Conservation (phyloP, 2,113 vertebrate genomes). For the Zapornia atra region DNA sequence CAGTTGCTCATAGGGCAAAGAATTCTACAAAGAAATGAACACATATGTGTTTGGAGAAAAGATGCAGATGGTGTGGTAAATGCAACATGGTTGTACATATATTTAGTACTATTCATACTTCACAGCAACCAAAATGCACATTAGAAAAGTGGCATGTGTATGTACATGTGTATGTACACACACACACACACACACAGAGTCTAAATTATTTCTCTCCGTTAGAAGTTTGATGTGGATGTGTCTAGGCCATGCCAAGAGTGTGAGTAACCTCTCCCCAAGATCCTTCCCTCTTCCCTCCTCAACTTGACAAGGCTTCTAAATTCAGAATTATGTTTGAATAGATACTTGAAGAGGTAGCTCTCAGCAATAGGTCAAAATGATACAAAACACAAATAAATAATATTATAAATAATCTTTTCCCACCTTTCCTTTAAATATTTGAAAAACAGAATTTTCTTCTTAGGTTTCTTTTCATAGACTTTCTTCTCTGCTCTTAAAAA, state of each 20-base stretch:
- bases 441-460: background rate
- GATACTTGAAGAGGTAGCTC: background rate
- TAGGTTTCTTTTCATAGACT: background rate
- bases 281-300: background rate
- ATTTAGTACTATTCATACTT: background rate
- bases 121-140: background rate
- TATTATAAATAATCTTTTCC: background rate
- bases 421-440: background rate
- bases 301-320: background rate
- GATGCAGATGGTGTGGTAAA: background rate
- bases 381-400: background rate
- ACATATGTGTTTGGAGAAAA: background rate
- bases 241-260: background rate
- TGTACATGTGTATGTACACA: background rate
- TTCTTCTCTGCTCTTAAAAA: background rate
- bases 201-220: background rate
- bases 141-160: fast-evolving
- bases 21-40: background rate
- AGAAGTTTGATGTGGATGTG: background rate
- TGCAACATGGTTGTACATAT: background rate
- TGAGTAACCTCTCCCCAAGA: background rate
- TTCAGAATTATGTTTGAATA: background rate
- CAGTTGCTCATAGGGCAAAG: background rate
- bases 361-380: background rate
- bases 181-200: no score